Percentiles rank a stretch among this genome's conserved stretches.
These are phyloP conservation scores for Telenomus remus DNA, from an alignment of 1,140 invertebrate genomes.

Conservation along the genomic window DNA sequence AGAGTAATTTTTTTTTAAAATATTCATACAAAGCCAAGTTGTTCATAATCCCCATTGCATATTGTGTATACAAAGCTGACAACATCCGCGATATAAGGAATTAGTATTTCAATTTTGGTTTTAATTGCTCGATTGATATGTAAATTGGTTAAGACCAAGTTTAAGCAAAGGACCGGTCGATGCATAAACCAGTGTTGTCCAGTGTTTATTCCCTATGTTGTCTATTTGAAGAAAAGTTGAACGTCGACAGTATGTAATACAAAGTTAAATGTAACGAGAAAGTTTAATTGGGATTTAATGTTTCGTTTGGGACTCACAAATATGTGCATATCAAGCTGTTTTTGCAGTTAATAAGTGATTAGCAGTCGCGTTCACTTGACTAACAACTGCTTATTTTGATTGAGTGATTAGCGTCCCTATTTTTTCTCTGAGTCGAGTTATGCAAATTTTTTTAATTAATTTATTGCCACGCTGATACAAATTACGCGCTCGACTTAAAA, in stretches of 20 bases:
- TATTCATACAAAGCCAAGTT: too few species aligned
- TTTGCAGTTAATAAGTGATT: conserved; percentile 4
- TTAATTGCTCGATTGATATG: too few species aligned
- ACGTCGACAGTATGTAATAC: conserved; percentile 8
- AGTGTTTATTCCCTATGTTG: conserved; percentile 23
- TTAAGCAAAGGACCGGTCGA: conserved; percentile 3
- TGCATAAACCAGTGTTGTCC: conserved; percentile 17
- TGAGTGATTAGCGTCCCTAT: neutral
- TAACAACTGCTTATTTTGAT: neutral
- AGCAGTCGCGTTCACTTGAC: too few species aligned
- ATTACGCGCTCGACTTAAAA: conserved; percentile 9
- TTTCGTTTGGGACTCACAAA: conserved; percentile 5
- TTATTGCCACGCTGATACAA: conserved; percentile 8
- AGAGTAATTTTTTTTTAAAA: too few species aligned
- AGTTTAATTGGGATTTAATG: conserved; percentile 38
- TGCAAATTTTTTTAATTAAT: conserved; percentile 24
- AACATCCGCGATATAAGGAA: too few species aligned
- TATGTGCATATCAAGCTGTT: conserved; percentile 2
- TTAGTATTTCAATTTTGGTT: too few species aligned
- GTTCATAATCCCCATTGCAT: too few species aligned
- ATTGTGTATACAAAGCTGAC: too few species aligned
- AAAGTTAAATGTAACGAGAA: conserved; percentile 29
- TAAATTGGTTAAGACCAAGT: too few species aligned
- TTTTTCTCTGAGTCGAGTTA: conserved; percentile 12
- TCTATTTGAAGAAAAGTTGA: conserved; percentile 19